Evolutionary conservation across 2,888 invertebrate genomes (phyloP).

Genomic region (Caradrina clavipalpis): DNA sequence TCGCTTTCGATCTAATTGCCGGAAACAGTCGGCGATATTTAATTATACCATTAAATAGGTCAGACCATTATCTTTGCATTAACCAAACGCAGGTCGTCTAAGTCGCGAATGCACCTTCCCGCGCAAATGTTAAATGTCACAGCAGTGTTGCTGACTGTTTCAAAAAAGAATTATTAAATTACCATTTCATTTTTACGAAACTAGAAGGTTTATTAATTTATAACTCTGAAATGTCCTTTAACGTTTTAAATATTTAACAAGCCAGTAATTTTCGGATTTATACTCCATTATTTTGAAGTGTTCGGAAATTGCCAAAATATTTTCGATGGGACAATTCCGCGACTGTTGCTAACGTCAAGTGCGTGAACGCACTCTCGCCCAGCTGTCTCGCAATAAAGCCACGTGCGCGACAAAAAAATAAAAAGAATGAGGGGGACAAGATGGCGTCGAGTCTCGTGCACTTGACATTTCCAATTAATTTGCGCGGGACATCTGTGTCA

Average conservation of each 20-base stretch:
- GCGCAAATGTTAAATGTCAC: constrained; percentile 76
- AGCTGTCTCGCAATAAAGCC: constrained; percentile 87
- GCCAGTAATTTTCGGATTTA: constrained; percentile 19
- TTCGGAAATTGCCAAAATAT: constrained; percentile 44
- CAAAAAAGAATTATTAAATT: constrained; percentile 34
- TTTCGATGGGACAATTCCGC: constrained; percentile 40
- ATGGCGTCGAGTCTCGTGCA: constrained; percentile 85
- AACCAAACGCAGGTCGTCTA: constrained; percentile 80
- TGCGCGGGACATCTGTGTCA: constrained; percentile 89
- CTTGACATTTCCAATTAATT: constrained; percentile 91
- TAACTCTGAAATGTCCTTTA: background rate
- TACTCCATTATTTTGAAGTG: constrained; percentile 17
- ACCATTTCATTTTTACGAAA: constrained; percentile 21
- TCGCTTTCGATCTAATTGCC: constrained; percentile 80
- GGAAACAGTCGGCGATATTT: constrained; percentile 82
- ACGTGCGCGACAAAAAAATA: constrained; percentile 88
- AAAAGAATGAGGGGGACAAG: constrained; percentile 79
- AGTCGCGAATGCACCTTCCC: constrained; percentile 74
- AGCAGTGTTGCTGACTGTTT: constrained; percentile 29
- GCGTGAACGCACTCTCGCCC: constrained; percentile 78
- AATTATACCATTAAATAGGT: constrained; percentile 85
- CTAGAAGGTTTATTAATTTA: constrained; percentile 5
- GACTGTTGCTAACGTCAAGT: constrained; percentile 76
- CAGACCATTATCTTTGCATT: constrained; percentile 80
- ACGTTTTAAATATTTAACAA: background rate